Evolutionary conservation across 2,888 invertebrate species (phyloP).

Genomic region (Eledone cirrhosa): DNA sequence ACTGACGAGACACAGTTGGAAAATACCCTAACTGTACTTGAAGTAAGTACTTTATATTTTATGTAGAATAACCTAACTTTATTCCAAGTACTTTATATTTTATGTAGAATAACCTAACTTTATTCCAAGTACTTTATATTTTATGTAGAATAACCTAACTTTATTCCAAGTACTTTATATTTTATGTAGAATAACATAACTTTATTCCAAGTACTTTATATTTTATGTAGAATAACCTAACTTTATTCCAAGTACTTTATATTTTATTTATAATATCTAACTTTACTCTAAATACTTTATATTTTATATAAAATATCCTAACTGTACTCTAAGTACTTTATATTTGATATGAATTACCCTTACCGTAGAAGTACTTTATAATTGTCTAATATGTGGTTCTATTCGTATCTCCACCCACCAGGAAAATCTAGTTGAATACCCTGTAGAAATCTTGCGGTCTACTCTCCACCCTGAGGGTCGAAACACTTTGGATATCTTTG

Average conservation of each 20-base stretch:
- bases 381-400: too few relatives aligned
- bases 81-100: not conserved
- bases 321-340: constrained; percentile 9
- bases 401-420: not conserved
- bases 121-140: too few relatives aligned
- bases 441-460: constrained; percentile 1
- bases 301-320: not conserved
- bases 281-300: not conserved
- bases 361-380: too few relatives aligned
- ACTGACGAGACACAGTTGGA: constrained; percentile 12
- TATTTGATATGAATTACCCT: not conserved
- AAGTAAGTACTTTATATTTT: not conserved
- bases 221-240: not conserved
- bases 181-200: not conserved
- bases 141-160: constrained; percentile 3
- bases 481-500: not conserved
- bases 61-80: not conserved
- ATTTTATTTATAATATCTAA: too few relatives aligned
- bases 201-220: too few relatives aligned
- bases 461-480: not conserved
- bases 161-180: not conserved
- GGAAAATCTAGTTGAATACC: constrained; percentile 14
- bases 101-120: not conserved
- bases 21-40: constrained; percentile 3
- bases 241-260: constrained; percentile 11